These are phyloP conservation scores for Acleris sparsana DNA, from an alignment of 2,888 invertebrate genomes.

Conservation along the genomic window DNA sequence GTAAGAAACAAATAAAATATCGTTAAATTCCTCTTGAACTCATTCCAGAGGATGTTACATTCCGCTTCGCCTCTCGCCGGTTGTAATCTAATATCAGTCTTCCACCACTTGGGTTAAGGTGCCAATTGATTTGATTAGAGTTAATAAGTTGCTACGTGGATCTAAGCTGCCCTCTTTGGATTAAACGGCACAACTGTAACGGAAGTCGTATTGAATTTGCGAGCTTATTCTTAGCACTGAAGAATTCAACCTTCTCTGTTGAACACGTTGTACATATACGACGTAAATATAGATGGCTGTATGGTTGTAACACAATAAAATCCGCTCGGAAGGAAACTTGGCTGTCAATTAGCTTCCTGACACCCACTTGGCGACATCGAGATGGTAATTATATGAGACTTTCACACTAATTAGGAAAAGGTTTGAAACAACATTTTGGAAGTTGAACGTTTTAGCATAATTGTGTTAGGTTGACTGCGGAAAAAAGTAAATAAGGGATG, in stretches of 20 bases:
- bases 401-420: slow-evolving; percentile 42
- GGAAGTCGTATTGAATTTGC: too few relatives aligned
- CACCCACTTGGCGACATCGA: slow-evolving; percentile 39
- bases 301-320: slow-evolving; percentile 37
- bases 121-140: slow-evolving; percentile 23
- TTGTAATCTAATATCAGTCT: slow-evolving; percentile 14
- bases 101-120: slow-evolving; percentile 21
- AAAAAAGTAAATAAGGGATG: not conserved
- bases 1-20: slow-evolving; percentile 33
- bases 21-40: slow-evolving; percentile 30
- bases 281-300: not conserved
- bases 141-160: slow-evolving; percentile 34
- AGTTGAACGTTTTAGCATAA: not conserved
- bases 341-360: slow-evolving; percentile 37
- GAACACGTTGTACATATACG: too few relatives aligned
- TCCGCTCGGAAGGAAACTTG: slow-evolving; percentile 19
- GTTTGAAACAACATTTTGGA: slow-evolving; percentile 34
- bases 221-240: too few relatives aligned
- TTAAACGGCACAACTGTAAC: too few relatives aligned
- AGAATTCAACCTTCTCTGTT: too few relatives aligned
- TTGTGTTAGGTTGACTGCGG: not conserved
- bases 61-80: slow-evolving; percentile 2
- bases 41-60: slow-evolving; percentile 29
- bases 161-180: not conserved
- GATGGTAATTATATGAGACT: slow-evolving; percentile 42